These are phyloP conservation scores for Neoascia interrupta DNA, from an alignment of 2,888 invertebrate species.

Conservation along the genomic window DNA sequence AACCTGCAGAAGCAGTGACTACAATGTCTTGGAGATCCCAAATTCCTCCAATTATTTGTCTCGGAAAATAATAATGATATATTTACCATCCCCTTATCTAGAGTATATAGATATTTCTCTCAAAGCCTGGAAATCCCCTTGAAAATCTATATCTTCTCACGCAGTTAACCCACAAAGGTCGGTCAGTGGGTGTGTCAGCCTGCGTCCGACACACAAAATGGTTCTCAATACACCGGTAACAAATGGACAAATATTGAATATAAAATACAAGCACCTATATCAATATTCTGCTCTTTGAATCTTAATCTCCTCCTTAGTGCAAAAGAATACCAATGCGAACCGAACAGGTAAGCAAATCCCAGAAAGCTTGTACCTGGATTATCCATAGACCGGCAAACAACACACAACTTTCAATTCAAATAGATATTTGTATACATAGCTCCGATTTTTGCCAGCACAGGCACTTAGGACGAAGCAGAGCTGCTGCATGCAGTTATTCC, in stretches of 20 bases:
- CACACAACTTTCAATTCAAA: constrained; percentile 51
- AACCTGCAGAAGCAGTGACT: too few species aligned
- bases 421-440: constrained; percentile 22
- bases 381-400: constrained; percentile 61
- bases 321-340: constrained; percentile 47
- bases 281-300: constrained; percentile 62
- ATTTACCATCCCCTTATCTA: too few species aligned
- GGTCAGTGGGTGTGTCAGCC: too few species aligned
- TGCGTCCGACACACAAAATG: too few species aligned
- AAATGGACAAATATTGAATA: constrained; percentile 50
- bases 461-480: background rate
- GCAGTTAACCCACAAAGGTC: background rate
- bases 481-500: constrained; percentile 18
- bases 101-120: too few species aligned
- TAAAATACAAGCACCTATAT: constrained; percentile 44
- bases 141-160: too few species aligned
- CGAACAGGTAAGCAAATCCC: constrained; percentile 57
- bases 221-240: too few species aligned
- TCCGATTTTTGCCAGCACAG: constrained; percentile 15
- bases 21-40: too few species aligned
- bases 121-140: too few species aligned
- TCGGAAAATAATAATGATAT: too few species aligned
- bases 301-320: constrained; percentile 52
- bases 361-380: constrained; percentile 59
- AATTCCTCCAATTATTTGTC: too few species aligned